A percentile compares a stretch with the other conserved stretches of the same genome.
Evolutionary conservation across 2,797 vertebrate species (phyloP).

Genomic region (Cyclura pinguis): DNA sequence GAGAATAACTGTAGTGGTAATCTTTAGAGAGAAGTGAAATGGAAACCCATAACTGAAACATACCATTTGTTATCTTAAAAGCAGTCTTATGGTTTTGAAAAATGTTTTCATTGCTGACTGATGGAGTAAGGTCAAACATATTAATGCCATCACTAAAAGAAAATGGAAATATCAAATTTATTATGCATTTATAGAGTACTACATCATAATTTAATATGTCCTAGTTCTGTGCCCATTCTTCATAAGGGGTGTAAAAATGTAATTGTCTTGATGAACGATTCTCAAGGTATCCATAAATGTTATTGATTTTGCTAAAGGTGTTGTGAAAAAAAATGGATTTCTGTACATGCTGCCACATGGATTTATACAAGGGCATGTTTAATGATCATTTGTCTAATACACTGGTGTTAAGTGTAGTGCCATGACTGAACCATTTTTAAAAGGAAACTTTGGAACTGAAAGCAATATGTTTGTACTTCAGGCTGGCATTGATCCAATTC

Average conservation of each 20-base stretch:
- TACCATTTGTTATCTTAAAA: slow-evolving; percentile 51
- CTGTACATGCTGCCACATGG: slow-evolving; percentile 47
- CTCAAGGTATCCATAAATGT: slow-evolving; percentile 50
- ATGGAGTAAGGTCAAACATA: slow-evolving; percentile 58
- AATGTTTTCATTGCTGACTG: slow-evolving; percentile 34
- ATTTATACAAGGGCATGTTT: slow-evolving; percentile 59
- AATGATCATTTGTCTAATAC: slow-evolving; percentile 44
- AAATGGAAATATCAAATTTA: slow-evolving; percentile 69
- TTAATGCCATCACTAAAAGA: slow-evolving; percentile 67
- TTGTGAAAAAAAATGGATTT: slow-evolving; percentile 60
- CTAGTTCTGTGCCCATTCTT: slow-evolving; percentile 58
- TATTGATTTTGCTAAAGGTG: slow-evolving; percentile 70
- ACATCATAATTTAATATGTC: slow-evolving; percentile 63
- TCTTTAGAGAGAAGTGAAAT: slow-evolving; percentile 26
- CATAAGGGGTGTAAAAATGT: slow-evolving; percentile 64
- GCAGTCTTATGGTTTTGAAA: slow-evolving; percentile 38
- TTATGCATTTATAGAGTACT: slow-evolving; percentile 62
- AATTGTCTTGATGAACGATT: slow-evolving; percentile 70
- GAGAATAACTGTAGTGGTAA: not conserved
- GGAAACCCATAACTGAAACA: slow-evolving; percentile 30
- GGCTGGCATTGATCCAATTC: not conserved
- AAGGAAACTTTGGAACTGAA: slow-evolving; percentile 28
- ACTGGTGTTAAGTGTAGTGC: slow-evolving; percentile 39
- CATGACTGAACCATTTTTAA: slow-evolving; percentile 28
- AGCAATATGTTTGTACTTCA: slow-evolving; percentile 12